Conservation (phyloP, 2,797 vertebrate species). For the Fringilla coelebs region DNA sequence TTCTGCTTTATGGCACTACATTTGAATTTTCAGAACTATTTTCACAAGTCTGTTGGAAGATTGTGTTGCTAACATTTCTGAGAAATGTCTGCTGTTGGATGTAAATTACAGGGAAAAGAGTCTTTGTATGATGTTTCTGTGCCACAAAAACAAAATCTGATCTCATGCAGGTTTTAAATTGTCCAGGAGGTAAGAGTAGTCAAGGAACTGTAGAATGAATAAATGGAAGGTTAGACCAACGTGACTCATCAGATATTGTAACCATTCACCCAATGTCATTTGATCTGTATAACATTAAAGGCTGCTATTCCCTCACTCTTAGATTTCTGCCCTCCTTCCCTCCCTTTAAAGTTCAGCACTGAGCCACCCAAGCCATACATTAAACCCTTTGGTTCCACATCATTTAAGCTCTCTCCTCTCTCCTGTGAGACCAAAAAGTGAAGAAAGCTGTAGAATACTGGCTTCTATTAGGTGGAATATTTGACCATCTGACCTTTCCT, state of each 20-base stretch:
- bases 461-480: neutral
- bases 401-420: conserved; percentile 2
- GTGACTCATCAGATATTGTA: conserved; percentile 41
- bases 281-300: conserved; percentile 21
- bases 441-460: neutral
- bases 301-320: neutral
- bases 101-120: neutral
- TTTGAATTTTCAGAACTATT: conserved; percentile 29
- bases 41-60: conserved; percentile 10
- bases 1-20: neutral
- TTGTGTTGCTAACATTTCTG: neutral
- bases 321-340: conserved; percentile 13
- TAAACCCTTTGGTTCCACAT: conserved; percentile 37
- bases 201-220: conserved; percentile 9
- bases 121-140: neutral
- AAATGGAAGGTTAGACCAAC: conserved; percentile 40
- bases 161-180: conserved; percentile 41
- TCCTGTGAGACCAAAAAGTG: neutral
- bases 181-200: conserved; percentile 21
- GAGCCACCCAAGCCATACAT: neutral
- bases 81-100: neutral
- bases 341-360: conserved; percentile 16
- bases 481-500: neutral
- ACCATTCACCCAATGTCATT: conserved; percentile 14
- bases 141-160: conserved; percentile 9